phyloP scores from a whole-genome alignment of 2,113 vertebrate species.

The Myanophis thanlyinensis region DNA sequence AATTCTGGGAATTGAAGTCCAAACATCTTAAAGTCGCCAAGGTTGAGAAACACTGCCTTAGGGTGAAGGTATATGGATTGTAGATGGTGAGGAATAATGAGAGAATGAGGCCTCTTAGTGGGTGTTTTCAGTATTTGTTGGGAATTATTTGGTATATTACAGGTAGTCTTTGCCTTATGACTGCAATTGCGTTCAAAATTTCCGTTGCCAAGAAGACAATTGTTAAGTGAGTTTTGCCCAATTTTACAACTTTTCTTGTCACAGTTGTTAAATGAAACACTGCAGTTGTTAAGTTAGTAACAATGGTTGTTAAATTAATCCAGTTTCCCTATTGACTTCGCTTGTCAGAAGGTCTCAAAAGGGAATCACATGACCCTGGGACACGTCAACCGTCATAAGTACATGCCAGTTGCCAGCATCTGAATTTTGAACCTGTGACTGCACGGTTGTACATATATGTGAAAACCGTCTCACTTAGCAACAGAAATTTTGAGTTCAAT shows the following conservation, averaged over 20 bases:
- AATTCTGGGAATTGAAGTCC: too few relatives aligned
- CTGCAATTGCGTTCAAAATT: neutral
- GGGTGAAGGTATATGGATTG: neutral
- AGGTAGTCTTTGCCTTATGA: neutral
- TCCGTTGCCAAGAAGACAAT: neutral
- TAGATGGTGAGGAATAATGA: neutral
- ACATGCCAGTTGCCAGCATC: neutral
- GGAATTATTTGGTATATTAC: neutral
- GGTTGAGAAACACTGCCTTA: too few relatives aligned
- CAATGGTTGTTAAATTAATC: neutral
- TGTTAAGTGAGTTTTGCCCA: neutral
- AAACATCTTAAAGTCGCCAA: too few relatives aligned
- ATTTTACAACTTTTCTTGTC: neutral
- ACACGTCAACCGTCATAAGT: neutral
- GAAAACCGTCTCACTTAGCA: neutral
- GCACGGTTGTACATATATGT: neutral
- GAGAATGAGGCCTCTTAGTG: neutral
- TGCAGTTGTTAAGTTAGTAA: neutral
- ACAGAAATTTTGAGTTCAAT: neutral
- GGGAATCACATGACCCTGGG: neutral
- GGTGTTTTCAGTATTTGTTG: neutral
- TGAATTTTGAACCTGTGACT: neutral
- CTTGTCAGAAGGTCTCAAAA: neutral
- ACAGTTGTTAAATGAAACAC: neutral
- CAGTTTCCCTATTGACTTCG: neutral